These are phyloP conservation scores for Brachionus manjavacas DNA, from an alignment of 1,140 invertebrate genomes.

Conservation along the genomic window DNA sequence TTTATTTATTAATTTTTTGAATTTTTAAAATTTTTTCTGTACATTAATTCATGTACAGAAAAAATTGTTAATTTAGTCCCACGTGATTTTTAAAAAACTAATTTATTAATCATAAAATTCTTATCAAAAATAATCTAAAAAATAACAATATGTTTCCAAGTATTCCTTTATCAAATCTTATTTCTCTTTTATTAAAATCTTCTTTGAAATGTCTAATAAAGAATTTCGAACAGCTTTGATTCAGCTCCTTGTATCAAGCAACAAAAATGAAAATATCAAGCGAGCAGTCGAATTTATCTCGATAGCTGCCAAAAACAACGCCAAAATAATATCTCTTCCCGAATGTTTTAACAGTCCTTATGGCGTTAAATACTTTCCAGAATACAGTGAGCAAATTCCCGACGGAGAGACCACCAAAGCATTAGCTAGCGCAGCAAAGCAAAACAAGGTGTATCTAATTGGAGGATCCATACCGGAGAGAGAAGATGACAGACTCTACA, in stretches of 20 bases:
- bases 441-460: slow-evolving; percentile 73
- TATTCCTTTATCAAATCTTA: neutral
- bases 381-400: slow-evolving; percentile 80
- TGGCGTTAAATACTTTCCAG: slow-evolving; percentile 75
- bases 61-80: neutral
- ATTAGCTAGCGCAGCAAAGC: slow-evolving; percentile 70
- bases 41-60: too few species aligned
- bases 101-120: neutral
- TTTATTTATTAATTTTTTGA: too few species aligned
- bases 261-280: slow-evolving; percentile 71
- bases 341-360: slow-evolving; percentile 91
- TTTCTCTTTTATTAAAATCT: neutral
- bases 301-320: slow-evolving; percentile 68
- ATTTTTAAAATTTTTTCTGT: too few species aligned
- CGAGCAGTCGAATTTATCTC: slow-evolving; percentile 69
- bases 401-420: slow-evolving; percentile 64
- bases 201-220: slow-evolving; percentile 20
- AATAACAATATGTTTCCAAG: neutral
- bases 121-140: neutral
- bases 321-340: slow-evolving; percentile 73
- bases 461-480: slow-evolving; percentile 80
- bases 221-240: slow-evolving; percentile 66
- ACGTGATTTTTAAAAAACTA: neutral
- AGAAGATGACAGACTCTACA: slow-evolving; percentile 68
- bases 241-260: slow-evolving; percentile 69